A percentile compares a stretch with the other conserved stretches of the same genome.
These are phyloP conservation scores for Grantiella picta DNA, from an alignment of 2,113 vertebrate genomes.

Conservation along the genomic window DNA sequence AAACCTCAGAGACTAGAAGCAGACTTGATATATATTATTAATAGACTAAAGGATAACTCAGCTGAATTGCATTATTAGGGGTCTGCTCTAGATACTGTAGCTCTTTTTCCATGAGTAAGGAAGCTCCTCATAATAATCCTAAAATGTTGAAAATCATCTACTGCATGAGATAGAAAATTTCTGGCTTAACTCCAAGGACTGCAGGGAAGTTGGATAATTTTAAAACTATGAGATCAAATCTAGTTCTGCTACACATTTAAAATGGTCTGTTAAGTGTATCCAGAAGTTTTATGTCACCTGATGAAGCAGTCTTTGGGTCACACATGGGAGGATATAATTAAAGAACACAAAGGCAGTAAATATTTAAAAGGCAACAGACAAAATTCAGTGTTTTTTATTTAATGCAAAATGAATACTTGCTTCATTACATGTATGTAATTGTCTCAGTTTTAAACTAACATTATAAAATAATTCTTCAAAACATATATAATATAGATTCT, in stretches of 20 bases:
- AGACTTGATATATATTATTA: slow-evolving; percentile 11
- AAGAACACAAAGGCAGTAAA: not conserved
- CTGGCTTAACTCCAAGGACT: not conserved
- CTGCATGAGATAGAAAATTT: not conserved
- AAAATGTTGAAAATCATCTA: not conserved
- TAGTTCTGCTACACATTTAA: not conserved
- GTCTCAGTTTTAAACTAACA: not conserved
- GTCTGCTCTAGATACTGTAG: not conserved
- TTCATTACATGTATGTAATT: not conserved
- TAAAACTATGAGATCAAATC: not conserved
- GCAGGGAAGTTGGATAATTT: not conserved
- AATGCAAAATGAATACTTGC: not conserved
- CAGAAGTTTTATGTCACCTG: not conserved
- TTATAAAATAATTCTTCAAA: not conserved
- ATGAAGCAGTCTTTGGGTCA: not conserved
- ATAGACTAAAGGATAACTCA: not conserved
- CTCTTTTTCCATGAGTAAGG: not conserved
- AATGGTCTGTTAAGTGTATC: not conserved
- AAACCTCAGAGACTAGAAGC: not conserved
- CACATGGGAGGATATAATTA: not conserved
- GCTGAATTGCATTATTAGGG: not conserved
- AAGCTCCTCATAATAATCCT: not conserved
- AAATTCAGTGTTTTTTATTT: not conserved
- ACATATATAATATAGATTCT: not conserved
- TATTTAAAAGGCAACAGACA: not conserved